Conservation (phyloP, 2,113 vertebrate genomes). For the Pteropus alecto region DNA sequence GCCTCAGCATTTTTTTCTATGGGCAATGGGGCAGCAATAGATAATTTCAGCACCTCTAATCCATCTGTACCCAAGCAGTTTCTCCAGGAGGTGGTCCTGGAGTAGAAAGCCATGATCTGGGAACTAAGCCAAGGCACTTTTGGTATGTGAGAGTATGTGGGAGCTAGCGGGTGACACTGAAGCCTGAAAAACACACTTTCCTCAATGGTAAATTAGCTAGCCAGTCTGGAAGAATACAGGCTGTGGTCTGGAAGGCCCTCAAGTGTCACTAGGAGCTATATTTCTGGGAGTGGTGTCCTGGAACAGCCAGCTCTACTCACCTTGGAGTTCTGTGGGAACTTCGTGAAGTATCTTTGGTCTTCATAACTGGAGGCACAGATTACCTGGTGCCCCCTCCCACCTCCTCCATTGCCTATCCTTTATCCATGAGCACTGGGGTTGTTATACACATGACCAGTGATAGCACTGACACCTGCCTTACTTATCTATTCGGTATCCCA, state of each 20-base stretch:
- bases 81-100: background rate
- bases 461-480: background rate
- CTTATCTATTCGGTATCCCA: background rate
- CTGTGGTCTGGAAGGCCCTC: background rate
- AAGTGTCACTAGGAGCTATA: background rate
- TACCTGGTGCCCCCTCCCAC: background rate
- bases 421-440: background rate
- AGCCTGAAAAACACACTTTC: background rate
- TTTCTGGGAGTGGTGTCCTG: background rate
- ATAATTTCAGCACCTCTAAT: background rate
- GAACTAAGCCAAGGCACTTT: background rate
- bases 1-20: background rate
- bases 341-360: background rate
- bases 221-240: background rate
- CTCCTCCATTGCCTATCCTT: background rate
- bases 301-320: background rate
- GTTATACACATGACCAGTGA: background rate
- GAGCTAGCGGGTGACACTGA: background rate
- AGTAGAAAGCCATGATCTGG: background rate
- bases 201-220: background rate
- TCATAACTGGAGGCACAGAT: background rate
- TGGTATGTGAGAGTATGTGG: background rate
- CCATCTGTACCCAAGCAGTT: background rate
- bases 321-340: background rate
- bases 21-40: background rate